Conservation (phyloP, 64 coral and sea anemone genomes). For the Montipora foliosa region DNA sequence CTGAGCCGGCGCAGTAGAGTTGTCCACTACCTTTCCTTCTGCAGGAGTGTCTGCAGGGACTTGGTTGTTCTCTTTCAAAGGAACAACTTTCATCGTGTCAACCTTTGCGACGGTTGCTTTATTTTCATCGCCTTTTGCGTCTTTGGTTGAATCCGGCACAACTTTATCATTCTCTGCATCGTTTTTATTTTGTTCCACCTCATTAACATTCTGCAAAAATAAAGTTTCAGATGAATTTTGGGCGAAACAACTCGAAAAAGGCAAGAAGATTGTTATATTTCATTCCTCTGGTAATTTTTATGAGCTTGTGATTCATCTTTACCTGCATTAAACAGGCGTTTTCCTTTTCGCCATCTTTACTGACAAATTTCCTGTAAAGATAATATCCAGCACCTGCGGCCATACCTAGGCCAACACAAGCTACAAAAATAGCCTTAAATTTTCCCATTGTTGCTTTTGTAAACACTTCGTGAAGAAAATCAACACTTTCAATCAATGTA, state of each 20-base stretch:
- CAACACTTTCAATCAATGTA: neutral
- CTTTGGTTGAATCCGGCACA: neutral
- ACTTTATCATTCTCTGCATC: neutral
- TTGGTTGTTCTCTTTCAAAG: neutral
- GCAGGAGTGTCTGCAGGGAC: neutral
- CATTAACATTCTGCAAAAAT: neutral
- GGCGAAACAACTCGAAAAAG: too few relatives aligned
- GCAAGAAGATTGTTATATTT: too few relatives aligned
- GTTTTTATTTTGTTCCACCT: neutral
- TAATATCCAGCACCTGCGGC: conserved; percentile 13
- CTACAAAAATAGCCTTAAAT: neutral
- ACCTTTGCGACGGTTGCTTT: neutral
- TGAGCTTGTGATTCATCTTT: neutral
- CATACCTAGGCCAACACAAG: neutral
- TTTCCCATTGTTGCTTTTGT: neutral
- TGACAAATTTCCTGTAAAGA: conserved; percentile 10
- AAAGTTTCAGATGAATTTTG: neutral
- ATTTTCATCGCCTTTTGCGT: neutral
- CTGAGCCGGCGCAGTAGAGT: neutral
- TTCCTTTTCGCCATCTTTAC: neutral
- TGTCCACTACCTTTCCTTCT: neutral
- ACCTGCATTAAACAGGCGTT: neutral
- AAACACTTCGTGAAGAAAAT: neutral
- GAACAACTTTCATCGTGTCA: neutral
- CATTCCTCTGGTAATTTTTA: too few relatives aligned